phyloP scores from a whole-genome alignment of 2,888 invertebrate genomes.

The Pardosa pseudoannulata region DNA sequence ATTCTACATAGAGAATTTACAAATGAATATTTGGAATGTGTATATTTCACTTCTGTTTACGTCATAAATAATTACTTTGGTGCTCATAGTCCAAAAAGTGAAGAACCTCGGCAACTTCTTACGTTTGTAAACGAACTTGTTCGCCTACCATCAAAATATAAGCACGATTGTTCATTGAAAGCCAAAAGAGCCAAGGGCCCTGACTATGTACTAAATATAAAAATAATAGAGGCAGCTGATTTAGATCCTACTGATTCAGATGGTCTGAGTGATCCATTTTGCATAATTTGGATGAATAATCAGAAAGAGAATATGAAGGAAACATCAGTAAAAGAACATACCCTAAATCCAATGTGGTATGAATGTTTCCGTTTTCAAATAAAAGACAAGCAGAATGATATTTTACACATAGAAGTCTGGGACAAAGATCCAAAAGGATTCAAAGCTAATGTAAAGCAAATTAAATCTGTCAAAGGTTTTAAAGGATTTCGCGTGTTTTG shows the following conservation, averaged over 20 bases:
- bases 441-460: background rate
- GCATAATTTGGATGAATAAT: constrained; percentile 30
- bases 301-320: background rate
- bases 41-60: constrained; percentile 15
- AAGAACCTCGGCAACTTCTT: background rate
- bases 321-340: constrained; percentile 28
- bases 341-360: constrained; percentile 51
- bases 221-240: constrained; percentile 28
- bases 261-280: constrained; percentile 45
- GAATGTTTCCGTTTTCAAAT: constrained; percentile 29
- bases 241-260: constrained; percentile 24
- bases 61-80: constrained; percentile 48
- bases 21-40: background rate
- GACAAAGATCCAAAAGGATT: constrained; percentile 44
- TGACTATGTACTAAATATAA: constrained; percentile 11
- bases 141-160: background rate
- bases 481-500: constrained; percentile 35
- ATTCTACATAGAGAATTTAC: constrained; percentile 14
- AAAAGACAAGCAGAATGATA: constrained; percentile 1
- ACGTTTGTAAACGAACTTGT: constrained; percentile 25
- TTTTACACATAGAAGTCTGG: constrained; percentile 46
- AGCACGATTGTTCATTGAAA: background rate
- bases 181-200: constrained; percentile 23
- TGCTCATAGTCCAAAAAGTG: constrained; percentile 27
- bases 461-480: constrained; percentile 10